Conservation (phyloP, 2,888 invertebrate species). For the Psylliodes chrysocephalus region DNA sequence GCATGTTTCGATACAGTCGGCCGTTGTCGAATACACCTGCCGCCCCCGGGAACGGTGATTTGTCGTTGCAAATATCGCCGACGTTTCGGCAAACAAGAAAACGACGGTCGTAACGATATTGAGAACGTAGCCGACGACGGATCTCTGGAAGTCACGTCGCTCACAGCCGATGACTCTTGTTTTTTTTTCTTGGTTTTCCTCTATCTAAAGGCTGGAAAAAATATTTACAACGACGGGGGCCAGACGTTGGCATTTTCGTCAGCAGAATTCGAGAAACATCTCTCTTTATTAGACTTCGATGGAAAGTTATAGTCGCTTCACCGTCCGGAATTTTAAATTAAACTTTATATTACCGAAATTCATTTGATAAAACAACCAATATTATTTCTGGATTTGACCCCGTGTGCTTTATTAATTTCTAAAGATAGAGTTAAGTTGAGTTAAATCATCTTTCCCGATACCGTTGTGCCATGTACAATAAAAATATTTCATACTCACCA, state of each 20-base stretch:
- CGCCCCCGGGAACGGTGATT: constrained; percentile 35
- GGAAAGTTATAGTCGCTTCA: not conserved
- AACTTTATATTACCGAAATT: too few species aligned
- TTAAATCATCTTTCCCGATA: too few species aligned
- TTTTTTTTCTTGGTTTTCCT: constrained; percentile 14
- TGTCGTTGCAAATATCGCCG: constrained; percentile 41
- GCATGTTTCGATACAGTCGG: constrained; percentile 37
- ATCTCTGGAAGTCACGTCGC: constrained; percentile 33
- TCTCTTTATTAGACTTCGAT: not conserved
- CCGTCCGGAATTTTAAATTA: not conserved
- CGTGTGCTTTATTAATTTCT: too few species aligned
- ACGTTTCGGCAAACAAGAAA: constrained; percentile 31
- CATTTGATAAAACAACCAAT: too few species aligned
- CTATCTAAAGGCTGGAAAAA: constrained; percentile 22
- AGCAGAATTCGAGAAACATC: constrained; percentile 22
- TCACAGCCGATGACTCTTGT: constrained; percentile 23
- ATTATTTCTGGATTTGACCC: too few species aligned
- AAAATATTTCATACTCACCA: too few species aligned
- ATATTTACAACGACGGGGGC: constrained; percentile 22
- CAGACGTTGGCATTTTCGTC: constrained; percentile 25
- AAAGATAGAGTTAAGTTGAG: too few species aligned
- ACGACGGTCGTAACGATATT: constrained; percentile 32
- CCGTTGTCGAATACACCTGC: constrained; percentile 37
- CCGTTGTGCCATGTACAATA: too few species aligned
- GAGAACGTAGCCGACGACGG: constrained; percentile 24